These are phyloP conservation scores for Hydrozoanthus tunicans DNA, from an alignment of 64 coral and sea anemone species.

Conservation along the genomic window DNA sequence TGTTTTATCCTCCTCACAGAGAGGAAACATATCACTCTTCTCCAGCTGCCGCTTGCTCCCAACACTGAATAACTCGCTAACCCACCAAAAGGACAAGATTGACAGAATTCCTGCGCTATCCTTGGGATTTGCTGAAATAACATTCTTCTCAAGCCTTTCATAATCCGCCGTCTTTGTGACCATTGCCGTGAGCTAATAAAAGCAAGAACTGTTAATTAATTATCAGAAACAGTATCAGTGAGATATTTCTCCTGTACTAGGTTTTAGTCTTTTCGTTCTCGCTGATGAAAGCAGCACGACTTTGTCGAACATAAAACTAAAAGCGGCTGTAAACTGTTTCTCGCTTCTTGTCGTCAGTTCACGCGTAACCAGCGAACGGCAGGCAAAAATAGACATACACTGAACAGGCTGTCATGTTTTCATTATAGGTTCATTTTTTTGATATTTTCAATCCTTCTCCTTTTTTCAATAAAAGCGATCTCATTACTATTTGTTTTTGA, in stretches of 20 bases:
- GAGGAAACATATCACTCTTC: conserved; percentile 58
- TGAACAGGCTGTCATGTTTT: too few relatives aligned
- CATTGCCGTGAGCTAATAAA: background rate
- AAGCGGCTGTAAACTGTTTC: too few relatives aligned
- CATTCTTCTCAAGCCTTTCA: conserved; percentile 41
- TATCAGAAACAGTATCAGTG: background rate
- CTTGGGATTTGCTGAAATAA: conserved; percentile 43
- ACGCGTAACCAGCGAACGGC: too few relatives aligned
- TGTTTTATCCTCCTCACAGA: conserved; percentile 29
- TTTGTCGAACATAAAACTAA: too few relatives aligned
- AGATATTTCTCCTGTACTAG: background rate
- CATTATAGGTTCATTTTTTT: too few relatives aligned
- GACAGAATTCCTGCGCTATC: conserved; percentile 63
- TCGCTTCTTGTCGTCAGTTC: too few relatives aligned
- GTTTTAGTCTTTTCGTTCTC: background rate
- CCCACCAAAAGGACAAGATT: conserved; percentile 79
- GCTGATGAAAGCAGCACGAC: too few relatives aligned
- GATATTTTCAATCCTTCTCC: too few relatives aligned
- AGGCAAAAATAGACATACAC: too few relatives aligned
- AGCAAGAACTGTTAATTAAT: background rate
- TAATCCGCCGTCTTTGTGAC: background rate
- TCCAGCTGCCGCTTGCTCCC: conserved; percentile 75
- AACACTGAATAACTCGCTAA: conserved; percentile 59
- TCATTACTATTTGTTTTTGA: too few relatives aligned
- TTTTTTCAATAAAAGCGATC: too few relatives aligned